phyloP scores from a whole-genome alignment of 1,140 invertebrate genomes.

The Metopolophium dirhodum region DNA sequence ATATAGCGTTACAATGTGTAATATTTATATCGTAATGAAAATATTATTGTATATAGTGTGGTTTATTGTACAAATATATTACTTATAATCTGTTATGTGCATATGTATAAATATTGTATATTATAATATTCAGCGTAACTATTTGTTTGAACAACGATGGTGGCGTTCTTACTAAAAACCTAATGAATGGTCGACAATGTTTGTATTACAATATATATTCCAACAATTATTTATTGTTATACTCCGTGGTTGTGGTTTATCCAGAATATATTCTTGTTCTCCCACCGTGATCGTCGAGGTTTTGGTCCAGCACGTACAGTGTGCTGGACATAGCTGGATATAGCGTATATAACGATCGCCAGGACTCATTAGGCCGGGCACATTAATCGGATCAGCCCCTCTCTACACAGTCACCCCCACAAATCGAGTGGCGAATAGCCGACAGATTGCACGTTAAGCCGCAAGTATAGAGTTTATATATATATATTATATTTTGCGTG shows the following conservation, averaged over 20 bases:
- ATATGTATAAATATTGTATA: background rate
- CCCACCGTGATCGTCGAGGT: constrained; percentile 9
- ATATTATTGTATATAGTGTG: background rate
- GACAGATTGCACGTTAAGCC: constrained; percentile 55
- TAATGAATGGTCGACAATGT: background rate
- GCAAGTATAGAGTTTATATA: background rate
- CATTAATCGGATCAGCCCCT: constrained; percentile 53
- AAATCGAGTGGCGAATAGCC: constrained; percentile 27
- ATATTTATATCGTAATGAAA: background rate
- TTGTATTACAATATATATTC: background rate
- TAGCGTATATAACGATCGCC: constrained; percentile 27
- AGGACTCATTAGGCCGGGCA: constrained; percentile 51
- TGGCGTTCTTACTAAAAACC: background rate
- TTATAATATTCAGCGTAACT: background rate
- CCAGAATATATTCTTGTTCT: background rate
- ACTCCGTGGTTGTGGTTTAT: background rate
- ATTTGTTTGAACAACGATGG: background rate
- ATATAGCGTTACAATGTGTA: background rate
- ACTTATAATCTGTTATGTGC: background rate
- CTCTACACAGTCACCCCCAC: background rate
- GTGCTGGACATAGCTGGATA: background rate
- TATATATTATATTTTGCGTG: background rate
- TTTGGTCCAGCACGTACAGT: background rate
- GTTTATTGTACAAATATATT: background rate
- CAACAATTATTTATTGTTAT: constrained; percentile 14